Evolutionary conservation across 2,797 vertebrate species (phyloP).

Genomic region (Crocodylus rhombifer): DNA sequence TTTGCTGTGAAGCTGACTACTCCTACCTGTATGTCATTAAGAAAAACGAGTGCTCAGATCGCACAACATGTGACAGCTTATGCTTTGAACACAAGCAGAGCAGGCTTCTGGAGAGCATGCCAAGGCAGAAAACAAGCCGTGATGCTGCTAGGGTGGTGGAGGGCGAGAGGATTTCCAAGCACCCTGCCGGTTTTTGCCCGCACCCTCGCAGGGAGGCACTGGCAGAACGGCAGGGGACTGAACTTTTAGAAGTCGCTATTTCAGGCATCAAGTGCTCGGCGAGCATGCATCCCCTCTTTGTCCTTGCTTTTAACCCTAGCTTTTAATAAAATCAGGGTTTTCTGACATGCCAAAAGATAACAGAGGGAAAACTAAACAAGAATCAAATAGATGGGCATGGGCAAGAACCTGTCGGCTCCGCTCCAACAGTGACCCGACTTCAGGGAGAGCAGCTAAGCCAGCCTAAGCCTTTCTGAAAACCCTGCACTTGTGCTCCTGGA

Average conservation of each 20-base stretch:
- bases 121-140: neutral
- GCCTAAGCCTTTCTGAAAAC: neutral
- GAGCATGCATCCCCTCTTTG: neutral
- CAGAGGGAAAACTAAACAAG: too few species aligned
- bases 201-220: neutral
- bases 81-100: neutral
- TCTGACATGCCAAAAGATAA: too few species aligned
- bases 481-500: neutral
- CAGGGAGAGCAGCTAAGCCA: neutral
- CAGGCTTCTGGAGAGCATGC: neutral
- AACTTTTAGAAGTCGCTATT: neutral
- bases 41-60: neutral
- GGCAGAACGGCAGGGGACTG: neutral
- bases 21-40: neutral
- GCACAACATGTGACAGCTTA: neutral
- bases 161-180: neutral
- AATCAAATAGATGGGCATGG: neutral
- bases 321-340: too few species aligned
- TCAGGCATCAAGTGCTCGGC: neutral
- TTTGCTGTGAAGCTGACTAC: neutral
- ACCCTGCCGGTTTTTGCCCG: neutral
- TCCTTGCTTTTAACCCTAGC: neutral
- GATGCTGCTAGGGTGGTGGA: neutral
- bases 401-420: too few species aligned
- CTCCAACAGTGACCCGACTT: neutral